Evolutionary conservation across 2,797 vertebrate genomes (phyloP), one percentile per base, ranked within the genome.

Genomic region (Antennarius maculatus): DNA sequence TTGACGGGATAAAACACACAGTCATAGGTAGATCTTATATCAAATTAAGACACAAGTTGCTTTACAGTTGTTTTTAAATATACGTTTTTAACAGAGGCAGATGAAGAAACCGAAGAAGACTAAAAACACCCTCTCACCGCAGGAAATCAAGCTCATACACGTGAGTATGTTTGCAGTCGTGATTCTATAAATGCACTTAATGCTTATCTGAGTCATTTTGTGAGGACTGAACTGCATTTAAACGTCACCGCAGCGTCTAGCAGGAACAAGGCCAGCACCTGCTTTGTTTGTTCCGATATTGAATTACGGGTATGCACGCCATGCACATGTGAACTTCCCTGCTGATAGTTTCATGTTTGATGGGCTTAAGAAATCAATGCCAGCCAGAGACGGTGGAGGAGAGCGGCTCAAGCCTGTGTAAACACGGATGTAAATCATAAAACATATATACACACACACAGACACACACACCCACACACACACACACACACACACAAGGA

Each of bases 81-180:
- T 82, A 15, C 61, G 31, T n/a, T 78, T 53, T 53, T 42, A 17
- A 15, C 91, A 99, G 97, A 96, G 89, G 85, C 93, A 94, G 63
- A 83, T 86, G 71, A 95, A 94, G 87, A 98, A 96, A 90, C 86
- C 91, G 2, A 89, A 93, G 92, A 98, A 95, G 91, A 97, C 95
- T 43, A 93, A 92, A 77, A 92, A 90, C 61, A 95, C 90, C 59
- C 88, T 99, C 58, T 96, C 96, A 1, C 81, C 92, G 49, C 95
- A 98, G 71, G 97, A 99, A 83, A 94, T 99, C 76, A 95, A 93
- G 83, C 94, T 57, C 71, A 97, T 99, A 67, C 97, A 99, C 0
- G 97, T 99, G 84, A 97, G 97, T 78, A 23, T 68, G 34, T 55
- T 59, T 66, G n/a, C 17, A n/a, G 46, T 31, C 5, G 6, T 13